Base-by-base conservation (phyloP, 2,113 vertebrate species). In the Zosterops hypoxanthus region DNA sequence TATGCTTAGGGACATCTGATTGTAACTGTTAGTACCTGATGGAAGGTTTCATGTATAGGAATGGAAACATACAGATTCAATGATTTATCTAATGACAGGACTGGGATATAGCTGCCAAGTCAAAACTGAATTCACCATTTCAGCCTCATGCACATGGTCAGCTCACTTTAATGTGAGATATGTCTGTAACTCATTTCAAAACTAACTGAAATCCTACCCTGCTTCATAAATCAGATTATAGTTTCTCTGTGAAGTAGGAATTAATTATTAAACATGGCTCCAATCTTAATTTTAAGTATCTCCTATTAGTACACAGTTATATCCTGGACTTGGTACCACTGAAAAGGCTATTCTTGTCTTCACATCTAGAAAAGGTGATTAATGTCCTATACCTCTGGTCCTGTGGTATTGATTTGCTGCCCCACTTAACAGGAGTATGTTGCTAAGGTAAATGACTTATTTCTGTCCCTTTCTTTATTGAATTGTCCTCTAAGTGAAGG, bases 341-440 rank as follows among this genome's bases (percentile, higher is more conserved):
- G 77, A 50, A 92, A 88, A 87, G 56, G 14, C 81, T 92, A 33
- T 61, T 75, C 34, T 73, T 66, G 31, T 46, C 77, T 59, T 78
- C 81, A 77, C 33, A 76, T 55, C 61, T 89, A 77, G 63, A 84
- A 88, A 91, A 94, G 29, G 72, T 89, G 84, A 95, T 90, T 94
- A 81, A 93, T 95, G 71, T 86, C 64, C 83, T 90, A 8, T 63
- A 87, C 88, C 72, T 55, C 61, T 94, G 36, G 44, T 80, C 56
- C 77, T 71, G n/a, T 68, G 56, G 34, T 92, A 95, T 96, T 95
- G 88, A 97, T 96, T 94, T 96, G 78, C 81, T 87, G 86, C 68
- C 77, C 60, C 75, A 87, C 75, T 87, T 95, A 97, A 89, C 56
- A 92, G 81, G 68, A 94, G 91, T 95, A 82, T 81, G 63, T 93